Evolutionary conservation across 2,888 invertebrate species (phyloP).

Genomic region (Troides helena): DNA sequence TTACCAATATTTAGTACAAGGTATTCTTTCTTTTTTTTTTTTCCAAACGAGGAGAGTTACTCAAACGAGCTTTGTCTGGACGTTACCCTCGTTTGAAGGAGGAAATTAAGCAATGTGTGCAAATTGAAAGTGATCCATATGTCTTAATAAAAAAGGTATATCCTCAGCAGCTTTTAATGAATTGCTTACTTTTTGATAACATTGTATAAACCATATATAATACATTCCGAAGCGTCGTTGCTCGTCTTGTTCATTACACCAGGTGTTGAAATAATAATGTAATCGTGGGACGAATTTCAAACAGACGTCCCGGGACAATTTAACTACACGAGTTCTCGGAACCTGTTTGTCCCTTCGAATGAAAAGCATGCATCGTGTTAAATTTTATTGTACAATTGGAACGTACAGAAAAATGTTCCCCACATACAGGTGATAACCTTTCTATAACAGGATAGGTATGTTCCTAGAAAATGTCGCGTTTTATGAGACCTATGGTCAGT

Average conservation of each 20-base stretch:
- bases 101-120: too few relatives aligned
- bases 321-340: conserved; percentile 23
- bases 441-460: too few relatives aligned
- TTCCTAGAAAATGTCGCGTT: too few relatives aligned
- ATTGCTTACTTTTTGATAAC: conserved; percentile 11
- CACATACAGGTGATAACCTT: too few relatives aligned
- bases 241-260: conserved; percentile 26
- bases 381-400: conserved; percentile 15
- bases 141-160: too few relatives aligned
- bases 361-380: conserved; percentile 22
- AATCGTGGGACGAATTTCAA: conserved; percentile 26
- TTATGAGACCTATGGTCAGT: too few relatives aligned
- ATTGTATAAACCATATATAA: conserved; percentile 13
- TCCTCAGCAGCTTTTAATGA: neutral
- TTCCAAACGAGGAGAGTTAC: neutral
- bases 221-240: conserved; percentile 21
- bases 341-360: conserved; percentile 29
- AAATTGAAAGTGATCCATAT: too few relatives aligned
- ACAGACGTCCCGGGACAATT: conserved; percentile 16
- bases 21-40: neutral
- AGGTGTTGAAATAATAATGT: conserved; percentile 29
- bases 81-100: too few relatives aligned
- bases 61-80: neutral
- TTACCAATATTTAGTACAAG: neutral
- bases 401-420: conserved; percentile 1